phyloP scores from a whole-genome alignment of 2,888 invertebrate genomes.

The Papilio demoleus region DNA sequence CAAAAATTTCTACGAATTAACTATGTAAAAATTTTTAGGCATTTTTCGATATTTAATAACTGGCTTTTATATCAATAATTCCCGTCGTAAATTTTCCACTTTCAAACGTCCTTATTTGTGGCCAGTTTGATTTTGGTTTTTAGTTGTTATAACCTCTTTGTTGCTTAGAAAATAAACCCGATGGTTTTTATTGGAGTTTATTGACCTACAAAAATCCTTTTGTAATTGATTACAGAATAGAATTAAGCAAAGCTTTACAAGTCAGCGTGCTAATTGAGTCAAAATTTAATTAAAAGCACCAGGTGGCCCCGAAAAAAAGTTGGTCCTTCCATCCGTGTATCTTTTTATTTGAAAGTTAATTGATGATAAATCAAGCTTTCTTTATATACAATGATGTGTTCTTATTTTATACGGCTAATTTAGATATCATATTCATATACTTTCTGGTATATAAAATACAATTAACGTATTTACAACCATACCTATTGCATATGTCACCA shows the following conservation, averaged over 20 bases:
- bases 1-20: not conserved
- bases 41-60: no score
- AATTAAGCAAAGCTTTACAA: constrained; percentile 25
- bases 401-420: no score
- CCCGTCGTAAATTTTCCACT: no score
- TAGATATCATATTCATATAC: no score
- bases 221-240: constrained; percentile 20
- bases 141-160: not conserved
- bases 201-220: constrained; percentile 17
- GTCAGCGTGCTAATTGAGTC: constrained; percentile 35
- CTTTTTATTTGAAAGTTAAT: not conserved
- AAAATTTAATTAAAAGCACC: constrained; percentile 28
- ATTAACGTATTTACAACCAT: no score
- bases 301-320: constrained; percentile 17
- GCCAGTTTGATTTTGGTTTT: not conserved
- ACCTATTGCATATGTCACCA: no score
- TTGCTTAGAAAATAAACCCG: not conserved
- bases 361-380: no score
- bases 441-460: no score
- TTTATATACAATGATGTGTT: no score
- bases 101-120: not conserved
- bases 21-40: not conserved
- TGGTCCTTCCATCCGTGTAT: not conserved
- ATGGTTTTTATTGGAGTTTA: constrained; percentile 36
- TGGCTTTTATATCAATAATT: no score